Evolutionary conservation across 2,888 invertebrate genomes (phyloP).

Genomic region (Cerastis leucographa): DNA sequence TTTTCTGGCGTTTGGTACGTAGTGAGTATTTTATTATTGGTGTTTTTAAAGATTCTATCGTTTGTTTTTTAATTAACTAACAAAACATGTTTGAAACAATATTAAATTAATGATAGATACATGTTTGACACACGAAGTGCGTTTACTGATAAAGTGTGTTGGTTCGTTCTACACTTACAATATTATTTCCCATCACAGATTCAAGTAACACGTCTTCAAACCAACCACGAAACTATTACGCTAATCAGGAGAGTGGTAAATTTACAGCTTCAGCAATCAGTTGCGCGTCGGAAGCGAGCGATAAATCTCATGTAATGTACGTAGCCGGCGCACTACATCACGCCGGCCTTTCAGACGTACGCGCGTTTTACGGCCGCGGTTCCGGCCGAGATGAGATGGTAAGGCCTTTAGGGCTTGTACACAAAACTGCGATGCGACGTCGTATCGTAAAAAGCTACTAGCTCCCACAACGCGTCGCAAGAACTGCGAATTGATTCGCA

Average conservation of each 20-base stretch:
- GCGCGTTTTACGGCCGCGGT: constrained; percentile 49
- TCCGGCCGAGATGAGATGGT: constrained; percentile 53
- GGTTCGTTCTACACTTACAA: neutral
- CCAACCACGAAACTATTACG: constrained; percentile 47
- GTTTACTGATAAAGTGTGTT: neutral
- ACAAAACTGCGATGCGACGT: no score
- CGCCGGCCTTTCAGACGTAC: constrained; percentile 46
- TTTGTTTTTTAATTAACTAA: neutral
- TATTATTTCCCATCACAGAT: neutral
- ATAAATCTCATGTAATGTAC: constrained; percentile 65
- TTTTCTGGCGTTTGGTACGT: constrained; percentile 4
- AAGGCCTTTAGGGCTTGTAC: no score
- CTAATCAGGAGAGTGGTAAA: constrained; percentile 50
- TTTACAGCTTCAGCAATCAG: constrained; percentile 65
- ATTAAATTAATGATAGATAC: neutral
- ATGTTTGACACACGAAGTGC: neutral
- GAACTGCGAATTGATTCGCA: no score
- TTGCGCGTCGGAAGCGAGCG: constrained; percentile 51
- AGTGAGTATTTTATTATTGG: neutral
- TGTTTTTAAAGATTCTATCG: neutral
- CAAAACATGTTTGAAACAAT: neutral
- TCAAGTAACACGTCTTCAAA: constrained; percentile 13
- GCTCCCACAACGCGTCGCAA: no score
- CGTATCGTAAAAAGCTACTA: no score
- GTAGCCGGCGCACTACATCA: constrained; percentile 50